phyloP scores from a whole-genome alignment of 2,113 vertebrate species.

The Loxodonta africana region DNA sequence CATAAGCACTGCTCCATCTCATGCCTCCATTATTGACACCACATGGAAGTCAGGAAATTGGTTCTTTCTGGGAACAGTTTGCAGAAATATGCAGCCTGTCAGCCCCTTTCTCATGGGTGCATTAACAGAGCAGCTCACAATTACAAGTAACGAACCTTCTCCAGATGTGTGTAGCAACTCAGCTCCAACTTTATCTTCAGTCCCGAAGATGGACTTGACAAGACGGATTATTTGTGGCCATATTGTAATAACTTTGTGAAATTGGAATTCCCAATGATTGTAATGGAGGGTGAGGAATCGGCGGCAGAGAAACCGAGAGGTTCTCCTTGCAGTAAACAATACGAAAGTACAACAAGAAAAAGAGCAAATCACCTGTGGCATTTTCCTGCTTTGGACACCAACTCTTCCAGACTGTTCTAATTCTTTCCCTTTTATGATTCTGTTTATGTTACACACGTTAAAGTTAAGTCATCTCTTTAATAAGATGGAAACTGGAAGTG shows the following conservation, averaged over 20 bases:
- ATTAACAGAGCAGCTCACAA: conserved; percentile 94
- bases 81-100: conserved; percentile 96
- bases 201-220: conserved; percentile 88
- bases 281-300: conserved; percentile 76
- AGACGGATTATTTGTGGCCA: conserved; percentile 89
- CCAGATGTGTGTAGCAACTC: conserved; percentile 94
- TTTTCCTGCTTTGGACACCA: conserved; percentile 77
- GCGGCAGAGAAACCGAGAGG: conserved; percentile 59
- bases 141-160: conserved; percentile 95
- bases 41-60: conserved; percentile 97
- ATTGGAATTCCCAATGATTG: conserved; percentile 85
- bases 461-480: conserved; percentile 91
- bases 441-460: conserved; percentile 91
- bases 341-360: conserved; percentile 68
- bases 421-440: conserved; percentile 88
- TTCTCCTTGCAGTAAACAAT: conserved; percentile 85
- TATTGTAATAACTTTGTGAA: conserved; percentile 84
- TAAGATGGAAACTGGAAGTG: conserved; percentile 90
- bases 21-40: conserved; percentile 98
- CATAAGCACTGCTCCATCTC: conserved; percentile 94
- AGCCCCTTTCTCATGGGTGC: conserved; percentile 93
- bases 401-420: conserved; percentile 87
- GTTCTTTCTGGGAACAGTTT: conserved; percentile 96
- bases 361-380: conserved; percentile 79
- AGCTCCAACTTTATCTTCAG: conserved; percentile 90